Evolutionary conservation across 2,797 vertebrate species (phyloP).

Genomic region (Alcedo quadribrachys): DNA sequence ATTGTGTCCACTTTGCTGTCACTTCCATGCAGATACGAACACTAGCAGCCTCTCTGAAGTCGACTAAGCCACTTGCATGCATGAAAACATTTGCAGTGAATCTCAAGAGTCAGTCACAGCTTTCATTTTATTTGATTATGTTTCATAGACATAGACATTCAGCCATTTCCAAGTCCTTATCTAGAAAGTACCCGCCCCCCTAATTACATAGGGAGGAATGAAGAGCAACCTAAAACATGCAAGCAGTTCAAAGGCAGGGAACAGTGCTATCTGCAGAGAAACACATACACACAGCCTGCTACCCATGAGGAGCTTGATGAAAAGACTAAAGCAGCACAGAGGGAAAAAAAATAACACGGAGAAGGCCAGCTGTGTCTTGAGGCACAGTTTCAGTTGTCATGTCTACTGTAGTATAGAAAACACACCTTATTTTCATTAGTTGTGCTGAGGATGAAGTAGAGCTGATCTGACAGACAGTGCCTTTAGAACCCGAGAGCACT

Average conservation of each 20-base stretch:
- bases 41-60: background rate
- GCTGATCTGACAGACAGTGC: background rate
- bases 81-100: background rate
- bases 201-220: background rate
- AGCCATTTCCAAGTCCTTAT: background rate
- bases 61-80: background rate
- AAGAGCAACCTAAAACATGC: background rate
- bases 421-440: constrained; percentile 38
- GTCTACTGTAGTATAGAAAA: background rate
- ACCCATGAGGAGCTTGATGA: background rate
- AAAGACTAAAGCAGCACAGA: constrained; percentile 17
- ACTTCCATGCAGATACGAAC: background rate
- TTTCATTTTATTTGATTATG: background rate
- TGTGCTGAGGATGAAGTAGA: constrained; percentile 9
- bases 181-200: background rate
- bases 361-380: constrained; percentile 34
- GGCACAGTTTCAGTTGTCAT: background rate
- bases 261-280: constrained; percentile 16
- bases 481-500: background rate
- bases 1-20: background rate
- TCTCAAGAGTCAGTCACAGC: background rate
- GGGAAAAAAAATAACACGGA: background rate
- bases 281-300: constrained; percentile 5
- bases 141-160: background rate
- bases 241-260: background rate